Evolutionary conservation across 2,797 vertebrate genomes (phyloP).

Genomic region (Psittacula derbiana): DNA sequence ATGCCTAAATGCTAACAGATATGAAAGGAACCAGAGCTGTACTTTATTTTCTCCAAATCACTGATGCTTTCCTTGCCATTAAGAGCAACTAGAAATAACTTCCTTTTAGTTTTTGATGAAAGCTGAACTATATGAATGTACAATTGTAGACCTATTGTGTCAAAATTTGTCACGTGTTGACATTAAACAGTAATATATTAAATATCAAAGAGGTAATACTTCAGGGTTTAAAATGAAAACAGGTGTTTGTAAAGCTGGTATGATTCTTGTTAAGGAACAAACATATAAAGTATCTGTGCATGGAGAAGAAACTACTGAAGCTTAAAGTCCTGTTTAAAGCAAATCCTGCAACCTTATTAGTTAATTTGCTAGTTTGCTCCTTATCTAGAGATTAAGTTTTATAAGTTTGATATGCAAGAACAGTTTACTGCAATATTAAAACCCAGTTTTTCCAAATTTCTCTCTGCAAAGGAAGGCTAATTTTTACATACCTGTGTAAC

Average conservation of each 20-base stretch:
- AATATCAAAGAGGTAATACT: neutral
- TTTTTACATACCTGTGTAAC: constrained; percentile 89
- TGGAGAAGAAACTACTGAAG: neutral
- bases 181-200: neutral
- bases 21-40: neutral
- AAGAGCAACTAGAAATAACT: neutral
- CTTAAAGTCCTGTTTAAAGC: neutral
- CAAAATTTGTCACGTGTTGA: neutral
- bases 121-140: neutral
- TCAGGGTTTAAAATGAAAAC: neutral
- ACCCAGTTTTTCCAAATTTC: neutral
- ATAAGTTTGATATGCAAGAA: neutral
- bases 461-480: neutral
- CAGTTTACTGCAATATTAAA: neutral
- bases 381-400: neutral
- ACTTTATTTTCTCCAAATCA: neutral
- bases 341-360: neutral
- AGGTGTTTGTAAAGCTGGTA: neutral
- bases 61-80: neutral
- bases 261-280: neutral
- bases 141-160: neutral
- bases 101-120: neutral
- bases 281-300: neutral
- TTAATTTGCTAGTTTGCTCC: neutral
- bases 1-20: neutral